Evolutionary conservation across 1,140 invertebrate genomes (phyloP).

Genomic region (Lordiphosa clarofinis): DNA sequence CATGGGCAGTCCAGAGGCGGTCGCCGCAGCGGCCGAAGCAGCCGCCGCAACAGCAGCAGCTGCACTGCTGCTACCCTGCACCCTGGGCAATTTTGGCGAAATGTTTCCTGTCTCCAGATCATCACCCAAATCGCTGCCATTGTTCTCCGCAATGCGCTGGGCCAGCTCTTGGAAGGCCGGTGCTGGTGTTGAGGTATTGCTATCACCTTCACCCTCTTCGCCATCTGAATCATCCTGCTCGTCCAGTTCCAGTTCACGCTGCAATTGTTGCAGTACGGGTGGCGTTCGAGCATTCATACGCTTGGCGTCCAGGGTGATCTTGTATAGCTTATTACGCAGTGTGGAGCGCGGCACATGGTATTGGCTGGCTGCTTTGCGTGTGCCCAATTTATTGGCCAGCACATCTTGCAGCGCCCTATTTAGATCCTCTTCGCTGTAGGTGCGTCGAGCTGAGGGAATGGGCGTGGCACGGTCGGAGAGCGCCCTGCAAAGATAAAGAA

Average conservation of each 20-base stretch:
- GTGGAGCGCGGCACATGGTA: slow-evolving; percentile 98
- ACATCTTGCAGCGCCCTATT: slow-evolving; percentile 94
- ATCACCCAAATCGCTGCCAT: slow-evolving; percentile 65
- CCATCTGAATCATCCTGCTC: slow-evolving; percentile 80
- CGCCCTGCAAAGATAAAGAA: slow-evolving; percentile 80
- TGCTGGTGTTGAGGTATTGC: slow-evolving; percentile 65
- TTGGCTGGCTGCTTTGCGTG: slow-evolving; percentile 93
- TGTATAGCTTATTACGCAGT: slow-evolving; percentile 96
- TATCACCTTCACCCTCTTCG: slow-evolving; percentile 47
- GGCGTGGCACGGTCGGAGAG: slow-evolving; percentile 82
- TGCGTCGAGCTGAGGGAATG: slow-evolving; percentile 69
- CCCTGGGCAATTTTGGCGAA: slow-evolving; percentile 43
- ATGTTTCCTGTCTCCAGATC: slow-evolving; percentile 32
- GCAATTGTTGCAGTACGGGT: slow-evolving; percentile 76
- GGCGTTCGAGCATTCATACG: slow-evolving; percentile 80
- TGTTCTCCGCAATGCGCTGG: slow-evolving; percentile 41
- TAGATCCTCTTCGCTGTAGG: slow-evolving; percentile 95
- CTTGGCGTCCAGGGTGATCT: slow-evolving; percentile 87
- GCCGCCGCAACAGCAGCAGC: slow-evolving; percentile 53
- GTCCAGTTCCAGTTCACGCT: slow-evolving; percentile 80
- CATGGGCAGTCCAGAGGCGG: slow-evolving; percentile 20
- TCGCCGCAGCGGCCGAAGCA: slow-evolving; percentile 23
- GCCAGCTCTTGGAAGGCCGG: slow-evolving; percentile 37
- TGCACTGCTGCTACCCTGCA: slow-evolving; percentile 34
- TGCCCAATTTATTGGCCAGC: slow-evolving; percentile 94